Conservation (phyloP, 1,140 invertebrate genomes). For the Calephelis nemesis region DNA sequence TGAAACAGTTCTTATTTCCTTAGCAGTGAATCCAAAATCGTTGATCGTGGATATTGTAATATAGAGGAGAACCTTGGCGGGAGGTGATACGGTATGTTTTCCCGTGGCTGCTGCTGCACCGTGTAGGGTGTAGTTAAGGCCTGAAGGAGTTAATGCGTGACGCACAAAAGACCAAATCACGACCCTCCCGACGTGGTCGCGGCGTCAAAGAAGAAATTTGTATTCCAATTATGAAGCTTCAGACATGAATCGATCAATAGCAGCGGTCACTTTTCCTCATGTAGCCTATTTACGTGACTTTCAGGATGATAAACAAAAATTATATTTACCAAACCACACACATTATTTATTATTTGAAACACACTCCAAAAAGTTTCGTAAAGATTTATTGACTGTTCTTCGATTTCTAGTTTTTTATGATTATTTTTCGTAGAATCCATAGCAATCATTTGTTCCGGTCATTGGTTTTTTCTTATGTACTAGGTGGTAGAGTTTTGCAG, state of each 20-base stretch:
- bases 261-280: constrained; percentile 30
- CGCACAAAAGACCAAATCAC: constrained; percentile 76
- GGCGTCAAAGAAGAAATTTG: constrained; percentile 75
- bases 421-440: too few species aligned
- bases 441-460: too few species aligned
- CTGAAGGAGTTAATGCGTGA: constrained; percentile 75
- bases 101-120: constrained; percentile 20
- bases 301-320: too few species aligned
- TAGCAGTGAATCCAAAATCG: constrained; percentile 62
- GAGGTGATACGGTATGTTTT: constrained; percentile 43
- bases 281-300: not conserved
- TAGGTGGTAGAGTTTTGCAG: too few species aligned
- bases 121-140: constrained; percentile 54
- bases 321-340: too few species aligned
- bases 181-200: constrained; percentile 54
- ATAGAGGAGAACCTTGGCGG: constrained; percentile 33
- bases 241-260: constrained; percentile 63
- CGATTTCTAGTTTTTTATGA: too few species aligned
- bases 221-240: constrained; percentile 75
- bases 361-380: too few species aligned
- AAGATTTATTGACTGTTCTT: too few species aligned
- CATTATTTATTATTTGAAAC: too few species aligned
- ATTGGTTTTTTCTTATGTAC: too few species aligned
- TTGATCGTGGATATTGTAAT: constrained; percentile 36
- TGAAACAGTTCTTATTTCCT: constrained; percentile 65